Conservation (phyloP, 2,797 vertebrate genomes). For the Urophycis tenuis region DNA sequence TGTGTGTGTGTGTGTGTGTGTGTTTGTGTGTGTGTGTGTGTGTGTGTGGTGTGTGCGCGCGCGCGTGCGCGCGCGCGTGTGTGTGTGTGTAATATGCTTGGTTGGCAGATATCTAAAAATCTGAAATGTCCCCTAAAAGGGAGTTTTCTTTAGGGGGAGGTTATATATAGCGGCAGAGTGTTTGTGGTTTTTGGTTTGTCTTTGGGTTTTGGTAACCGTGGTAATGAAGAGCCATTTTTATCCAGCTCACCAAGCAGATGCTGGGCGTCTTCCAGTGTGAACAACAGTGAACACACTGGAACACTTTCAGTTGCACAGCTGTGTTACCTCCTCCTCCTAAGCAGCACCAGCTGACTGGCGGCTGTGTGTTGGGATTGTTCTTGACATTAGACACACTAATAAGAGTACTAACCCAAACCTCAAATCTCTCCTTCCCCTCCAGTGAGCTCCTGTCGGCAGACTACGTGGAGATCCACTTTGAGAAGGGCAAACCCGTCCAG, state of each 20-base stretch:
- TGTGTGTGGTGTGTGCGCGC: background rate
- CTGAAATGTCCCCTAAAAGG: background rate
- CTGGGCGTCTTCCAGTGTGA: constrained; percentile 17
- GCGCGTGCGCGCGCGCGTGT: background rate
- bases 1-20: background rate
- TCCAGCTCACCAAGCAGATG: constrained; percentile 15
- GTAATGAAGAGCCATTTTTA: constrained; percentile 43
- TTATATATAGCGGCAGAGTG: constrained; percentile 3
- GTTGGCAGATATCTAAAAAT: background rate
- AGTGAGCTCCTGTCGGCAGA: constrained; percentile 93
- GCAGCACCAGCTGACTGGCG: background rate
- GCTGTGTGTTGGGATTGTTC: background rate
- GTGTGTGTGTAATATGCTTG: constrained; percentile 1
- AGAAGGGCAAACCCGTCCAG: constrained; percentile 79
- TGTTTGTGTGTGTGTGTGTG: too few species aligned
- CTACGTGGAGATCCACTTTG: constrained; percentile 95
- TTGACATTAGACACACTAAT: background rate
- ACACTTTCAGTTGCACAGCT: background rate
- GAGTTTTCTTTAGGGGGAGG: background rate
- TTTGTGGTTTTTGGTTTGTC: constrained; percentile 32
- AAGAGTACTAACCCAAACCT: constrained; percentile 3
- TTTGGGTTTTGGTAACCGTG: constrained; percentile 16
- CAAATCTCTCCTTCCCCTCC: constrained; percentile 38
- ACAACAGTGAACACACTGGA: constrained; percentile 23
- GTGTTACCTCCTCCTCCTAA: too few species aligned